Conservation (phyloP, 2,113 vertebrate genomes). For the Meriones unguiculatus region DNA sequence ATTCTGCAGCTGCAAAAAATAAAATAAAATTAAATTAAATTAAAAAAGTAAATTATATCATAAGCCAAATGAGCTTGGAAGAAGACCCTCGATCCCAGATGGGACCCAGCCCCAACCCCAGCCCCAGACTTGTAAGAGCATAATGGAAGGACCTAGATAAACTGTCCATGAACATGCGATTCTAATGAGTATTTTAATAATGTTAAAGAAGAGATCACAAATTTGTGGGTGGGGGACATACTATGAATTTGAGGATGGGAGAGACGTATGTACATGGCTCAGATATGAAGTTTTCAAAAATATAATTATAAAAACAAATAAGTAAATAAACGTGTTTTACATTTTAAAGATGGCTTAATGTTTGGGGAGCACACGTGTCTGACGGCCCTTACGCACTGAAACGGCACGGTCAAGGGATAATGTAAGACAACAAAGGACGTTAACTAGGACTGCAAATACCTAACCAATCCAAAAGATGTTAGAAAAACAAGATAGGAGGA, state of each 20-base stretch:
- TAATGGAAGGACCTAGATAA: neutral
- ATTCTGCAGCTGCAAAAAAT: neutral
- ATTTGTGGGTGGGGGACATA: neutral
- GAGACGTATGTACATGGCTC: neutral
- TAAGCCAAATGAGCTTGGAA: neutral
- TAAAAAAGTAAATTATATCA: neutral
- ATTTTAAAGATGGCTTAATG: neutral
- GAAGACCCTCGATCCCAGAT: neutral
- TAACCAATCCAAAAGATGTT: neutral
- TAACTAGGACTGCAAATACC: neutral
- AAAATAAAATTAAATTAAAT: neutral
- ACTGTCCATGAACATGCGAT: neutral
- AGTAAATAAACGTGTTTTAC: neutral
- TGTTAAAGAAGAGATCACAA: neutral
- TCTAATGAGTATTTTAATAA: neutral
- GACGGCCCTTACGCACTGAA: neutral
- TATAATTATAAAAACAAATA: neutral
- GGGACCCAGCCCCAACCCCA: neutral
- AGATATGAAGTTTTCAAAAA: neutral
- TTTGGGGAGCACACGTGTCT: neutral
- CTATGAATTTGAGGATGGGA: neutral
- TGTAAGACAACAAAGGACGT: neutral
- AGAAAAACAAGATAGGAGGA: neutral
- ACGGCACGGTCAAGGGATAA: neutral
- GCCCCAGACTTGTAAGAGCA: neutral